phyloP scores from a whole-genome alignment of 2,113 vertebrate genomes.

The Acanthisitta chloris region DNA sequence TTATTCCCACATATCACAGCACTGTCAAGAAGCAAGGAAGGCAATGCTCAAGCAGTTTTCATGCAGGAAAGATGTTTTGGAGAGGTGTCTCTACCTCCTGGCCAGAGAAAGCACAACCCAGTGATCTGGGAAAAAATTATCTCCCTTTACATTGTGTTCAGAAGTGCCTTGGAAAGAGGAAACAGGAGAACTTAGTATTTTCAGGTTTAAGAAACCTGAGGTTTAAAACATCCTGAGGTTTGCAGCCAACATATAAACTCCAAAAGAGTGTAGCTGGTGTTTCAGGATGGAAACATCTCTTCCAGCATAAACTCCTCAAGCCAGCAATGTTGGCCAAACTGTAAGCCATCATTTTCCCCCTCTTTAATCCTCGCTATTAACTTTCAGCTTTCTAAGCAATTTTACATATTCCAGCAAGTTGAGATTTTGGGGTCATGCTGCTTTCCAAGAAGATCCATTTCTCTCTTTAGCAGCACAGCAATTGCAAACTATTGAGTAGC shows the following conservation, averaged over 20 bases:
- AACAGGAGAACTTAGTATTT: background rate
- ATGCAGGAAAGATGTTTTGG: background rate
- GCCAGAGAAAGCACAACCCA: background rate
- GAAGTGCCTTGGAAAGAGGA: background rate
- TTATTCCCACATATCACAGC: background rate
- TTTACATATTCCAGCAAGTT: background rate
- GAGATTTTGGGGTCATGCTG: background rate
- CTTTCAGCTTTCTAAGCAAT: background rate
- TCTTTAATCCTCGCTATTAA: background rate
- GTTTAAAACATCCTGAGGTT: background rate
- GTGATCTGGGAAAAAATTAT: background rate
- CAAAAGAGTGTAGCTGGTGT: accelerated
- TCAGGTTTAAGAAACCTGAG: too few relatives aligned
- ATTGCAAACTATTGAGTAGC: background rate
- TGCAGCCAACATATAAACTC: background rate
- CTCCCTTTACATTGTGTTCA: accelerated
- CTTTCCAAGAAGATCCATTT: background rate
- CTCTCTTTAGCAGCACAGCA: background rate
- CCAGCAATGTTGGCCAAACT: background rate
- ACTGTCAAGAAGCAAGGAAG: background rate
- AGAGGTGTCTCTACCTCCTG: background rate
- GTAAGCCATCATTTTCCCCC: background rate
- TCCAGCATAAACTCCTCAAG: background rate
- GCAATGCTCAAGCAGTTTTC: background rate
- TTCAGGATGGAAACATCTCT: background rate